Conservation (phyloP, 64 coral and sea anemone genomes). For the Stichodactyla mertensii region DNA sequence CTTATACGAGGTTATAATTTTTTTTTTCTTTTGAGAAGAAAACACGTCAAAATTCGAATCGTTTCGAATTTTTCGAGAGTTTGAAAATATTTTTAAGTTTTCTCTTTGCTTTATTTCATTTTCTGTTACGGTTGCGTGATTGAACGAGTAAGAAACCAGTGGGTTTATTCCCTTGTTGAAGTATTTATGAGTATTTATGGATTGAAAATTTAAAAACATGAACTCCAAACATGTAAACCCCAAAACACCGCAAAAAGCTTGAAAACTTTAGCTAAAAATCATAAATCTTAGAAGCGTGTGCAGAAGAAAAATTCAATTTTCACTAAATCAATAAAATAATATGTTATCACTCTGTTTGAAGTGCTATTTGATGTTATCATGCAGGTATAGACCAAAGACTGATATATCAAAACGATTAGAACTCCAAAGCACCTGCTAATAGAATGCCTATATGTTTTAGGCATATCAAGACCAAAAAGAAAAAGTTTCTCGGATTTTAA, state of each 20-base stretch:
- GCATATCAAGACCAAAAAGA: too few relatives aligned
- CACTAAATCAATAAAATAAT: neutral
- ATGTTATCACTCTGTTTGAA: neutral
- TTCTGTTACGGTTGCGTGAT: conserved; percentile 18
- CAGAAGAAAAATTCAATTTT: neutral
- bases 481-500: too few relatives aligned
- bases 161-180: neutral
- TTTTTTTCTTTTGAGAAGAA: neutral
- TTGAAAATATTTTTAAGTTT: neutral
- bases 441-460: neutral
- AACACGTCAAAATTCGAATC: neutral
- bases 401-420: neutral
- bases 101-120: neutral
- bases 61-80: neutral
- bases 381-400: neutral
- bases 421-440: neutral
- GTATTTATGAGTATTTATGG: neutral
- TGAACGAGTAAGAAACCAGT: neutral
- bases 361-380: neutral
- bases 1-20: neutral
- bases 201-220: neutral
- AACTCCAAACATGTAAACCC: too few relatives aligned
- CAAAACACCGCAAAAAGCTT: too few relatives aligned
- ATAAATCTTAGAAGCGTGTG: neutral
- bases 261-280: too few relatives aligned